Percentiles rank a stretch among this genome's conserved stretches.
These are phyloP conservation scores for Cebidichthys violaceus DNA, from an alignment of 2,113 vertebrate species.

Conservation along the genomic window DNA sequence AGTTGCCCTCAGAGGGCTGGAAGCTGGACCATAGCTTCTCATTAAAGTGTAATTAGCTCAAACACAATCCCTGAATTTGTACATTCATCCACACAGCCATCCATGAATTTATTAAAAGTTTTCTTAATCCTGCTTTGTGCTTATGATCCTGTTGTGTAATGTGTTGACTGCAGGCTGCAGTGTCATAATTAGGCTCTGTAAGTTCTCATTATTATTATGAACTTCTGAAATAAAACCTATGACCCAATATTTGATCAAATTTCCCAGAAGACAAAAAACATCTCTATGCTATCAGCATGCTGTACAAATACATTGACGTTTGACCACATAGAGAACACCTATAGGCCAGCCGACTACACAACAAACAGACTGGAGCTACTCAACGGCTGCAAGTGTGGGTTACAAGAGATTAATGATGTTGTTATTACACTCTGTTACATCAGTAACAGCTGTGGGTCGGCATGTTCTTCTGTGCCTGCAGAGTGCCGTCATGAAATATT, in stretches of 20 bases:
- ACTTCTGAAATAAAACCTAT: not conserved
- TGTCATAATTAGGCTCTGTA: not conserved
- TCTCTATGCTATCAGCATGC: not conserved
- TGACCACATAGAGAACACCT: not conserved
- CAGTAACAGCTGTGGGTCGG: conserved; percentile 34
- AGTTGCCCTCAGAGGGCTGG: conserved; percentile 27
- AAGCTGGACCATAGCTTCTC: conserved; percentile 34
- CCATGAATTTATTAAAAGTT: conserved; percentile 27
- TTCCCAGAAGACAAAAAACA: not conserved
- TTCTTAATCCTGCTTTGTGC: conserved; percentile 25
- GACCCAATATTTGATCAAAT: not conserved
- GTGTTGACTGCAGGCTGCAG: not conserved
- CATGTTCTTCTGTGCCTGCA: not conserved
- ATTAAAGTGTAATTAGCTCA: conserved; percentile 54
- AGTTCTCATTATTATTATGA: not conserved
- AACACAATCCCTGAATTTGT: conserved; percentile 22
- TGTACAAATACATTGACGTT: not conserved
- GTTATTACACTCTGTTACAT: conserved; percentile 45
- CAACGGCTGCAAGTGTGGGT: conserved; percentile 10
- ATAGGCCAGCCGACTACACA: not conserved
- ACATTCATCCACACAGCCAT: conserved; percentile 22
- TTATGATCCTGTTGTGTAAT: conserved; percentile 2
- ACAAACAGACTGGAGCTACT: not conserved
- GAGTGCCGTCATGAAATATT: conserved; percentile 41
- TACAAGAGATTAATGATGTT: conserved; percentile 14